These are phyloP conservation scores for Manis crassicaudata DNA, from an alignment of 2,797 vertebrate genomes.

Conservation along the genomic window DNA sequence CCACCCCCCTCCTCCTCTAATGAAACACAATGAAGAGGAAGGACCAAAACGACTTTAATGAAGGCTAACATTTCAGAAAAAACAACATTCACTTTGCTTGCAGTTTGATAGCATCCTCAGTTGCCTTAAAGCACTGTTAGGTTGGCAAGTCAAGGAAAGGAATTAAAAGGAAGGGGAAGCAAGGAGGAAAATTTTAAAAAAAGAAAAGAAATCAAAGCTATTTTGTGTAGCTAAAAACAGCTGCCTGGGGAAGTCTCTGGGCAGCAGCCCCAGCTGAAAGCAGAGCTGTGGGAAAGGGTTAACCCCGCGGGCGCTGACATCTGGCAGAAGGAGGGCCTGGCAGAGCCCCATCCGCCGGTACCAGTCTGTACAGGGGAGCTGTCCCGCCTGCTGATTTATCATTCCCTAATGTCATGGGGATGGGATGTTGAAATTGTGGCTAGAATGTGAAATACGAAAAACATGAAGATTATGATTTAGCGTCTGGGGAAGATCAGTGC, in stretches of 20 bases:
- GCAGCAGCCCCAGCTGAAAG: slow-evolving; percentile 56
- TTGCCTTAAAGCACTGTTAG: not conserved
- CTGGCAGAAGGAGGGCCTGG: slow-evolving; percentile 91
- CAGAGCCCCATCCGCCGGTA: slow-evolving; percentile 91
- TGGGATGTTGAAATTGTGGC: slow-evolving; percentile 93
- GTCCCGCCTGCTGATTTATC: slow-evolving; percentile 93
- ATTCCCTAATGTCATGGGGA: slow-evolving; percentile 91
- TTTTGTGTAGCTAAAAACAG: not conserved
- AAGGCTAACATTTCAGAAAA: not conserved
- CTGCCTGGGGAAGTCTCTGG: not conserved
- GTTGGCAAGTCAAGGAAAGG: not conserved
- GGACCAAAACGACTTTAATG: not conserved
- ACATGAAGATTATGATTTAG: slow-evolving; percentile 93
- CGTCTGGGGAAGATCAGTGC: slow-evolving; percentile 89
- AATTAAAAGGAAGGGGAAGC: not conserved
- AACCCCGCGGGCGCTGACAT: slow-evolving; percentile 87
- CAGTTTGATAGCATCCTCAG: not conserved
- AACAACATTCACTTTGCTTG: no score
- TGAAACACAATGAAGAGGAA: not conserved
- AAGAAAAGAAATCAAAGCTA: not conserved
- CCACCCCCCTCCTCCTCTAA: not conserved
- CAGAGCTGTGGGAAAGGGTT: slow-evolving; percentile 84
- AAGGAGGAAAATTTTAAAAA: not conserved
- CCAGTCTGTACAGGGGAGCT: slow-evolving; percentile 95
- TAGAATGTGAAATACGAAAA: slow-evolving; percentile 94